Evolutionary conservation across 1,140 invertebrate genomes (phyloP).

Genomic region (Brachionus paranguensis): DNA sequence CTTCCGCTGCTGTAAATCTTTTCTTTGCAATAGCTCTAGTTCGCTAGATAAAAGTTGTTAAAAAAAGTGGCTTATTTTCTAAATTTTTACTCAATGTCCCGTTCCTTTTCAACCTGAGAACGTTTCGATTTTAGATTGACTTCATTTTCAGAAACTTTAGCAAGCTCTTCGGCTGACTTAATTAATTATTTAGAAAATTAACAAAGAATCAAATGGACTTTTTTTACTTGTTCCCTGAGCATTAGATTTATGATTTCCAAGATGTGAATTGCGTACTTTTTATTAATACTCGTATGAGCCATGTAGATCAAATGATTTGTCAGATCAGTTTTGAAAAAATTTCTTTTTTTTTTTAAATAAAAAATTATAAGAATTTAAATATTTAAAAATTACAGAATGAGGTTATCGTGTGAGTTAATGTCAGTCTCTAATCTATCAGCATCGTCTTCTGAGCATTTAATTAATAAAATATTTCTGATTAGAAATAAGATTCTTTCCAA

Average conservation of each 20-base stretch:
- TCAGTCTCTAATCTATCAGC: slow-evolving; percentile 24
- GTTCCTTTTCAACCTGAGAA: slow-evolving; percentile 2
- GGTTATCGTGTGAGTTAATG: slow-evolving; percentile 5
- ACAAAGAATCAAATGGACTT: neutral
- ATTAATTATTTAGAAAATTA: neutral
- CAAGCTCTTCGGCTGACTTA: slow-evolving; percentile 29
- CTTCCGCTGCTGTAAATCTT: slow-evolving; percentile 15
- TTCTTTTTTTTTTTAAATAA: neutral
- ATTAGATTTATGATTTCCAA: slow-evolving; percentile 32
- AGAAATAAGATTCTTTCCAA: slow-evolving; percentile 34
- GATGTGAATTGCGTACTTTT: slow-evolving; percentile 21
- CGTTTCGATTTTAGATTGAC: slow-evolving; percentile 27
- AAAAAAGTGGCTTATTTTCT: neutral
- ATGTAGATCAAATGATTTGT: neutral
- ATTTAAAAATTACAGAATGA: slow-evolving; percentile 4
- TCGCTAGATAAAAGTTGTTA: neutral
- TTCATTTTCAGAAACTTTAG: slow-evolving; percentile 27
- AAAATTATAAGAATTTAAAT: neutral
- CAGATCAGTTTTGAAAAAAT: slow-evolving; percentile 16
- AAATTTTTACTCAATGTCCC: neutral
- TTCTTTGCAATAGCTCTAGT: neutral
- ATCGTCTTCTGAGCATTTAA: slow-evolving; percentile 1
- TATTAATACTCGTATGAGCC: neutral
- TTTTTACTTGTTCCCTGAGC: slow-evolving; percentile 18
- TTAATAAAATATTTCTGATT: slow-evolving; percentile 24